These are phyloP conservation scores for Scaptodrosophila latifasciaeformis DNA, from an alignment of 2,888 invertebrate genomes.

Conservation along the genomic window DNA sequence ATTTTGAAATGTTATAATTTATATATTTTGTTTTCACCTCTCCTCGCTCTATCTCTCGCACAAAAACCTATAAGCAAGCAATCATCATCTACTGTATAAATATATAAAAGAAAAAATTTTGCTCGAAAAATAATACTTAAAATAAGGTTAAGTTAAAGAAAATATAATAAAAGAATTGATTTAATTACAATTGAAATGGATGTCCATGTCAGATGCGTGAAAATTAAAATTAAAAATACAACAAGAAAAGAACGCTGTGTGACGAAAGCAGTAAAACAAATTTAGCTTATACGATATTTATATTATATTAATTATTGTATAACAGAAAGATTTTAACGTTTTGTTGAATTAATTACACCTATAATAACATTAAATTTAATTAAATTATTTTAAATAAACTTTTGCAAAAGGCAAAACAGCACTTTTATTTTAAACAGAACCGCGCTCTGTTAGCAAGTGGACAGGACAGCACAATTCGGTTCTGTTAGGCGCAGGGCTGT, in stretches of 20 bases:
- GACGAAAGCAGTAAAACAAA: constrained; percentile 21
- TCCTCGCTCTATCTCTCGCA: constrained; percentile 15
- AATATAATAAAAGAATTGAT: no score
- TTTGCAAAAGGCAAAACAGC: constrained; percentile 5
- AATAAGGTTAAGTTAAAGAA: constrained; percentile 42
- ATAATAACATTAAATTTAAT: constrained; percentile 26
- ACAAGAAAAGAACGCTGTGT: constrained; percentile 27
- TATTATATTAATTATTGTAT: constrained; percentile 32
- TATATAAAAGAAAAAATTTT: constrained; percentile 46
- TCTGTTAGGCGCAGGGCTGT: no score
- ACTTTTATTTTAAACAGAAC: no score
- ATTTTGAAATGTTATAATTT: constrained; percentile 61
- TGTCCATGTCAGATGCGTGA: no score
- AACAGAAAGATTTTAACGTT: constrained; percentile 31
- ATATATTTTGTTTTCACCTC: constrained; percentile 19
- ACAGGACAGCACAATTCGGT: no score
- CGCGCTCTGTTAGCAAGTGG: no score
- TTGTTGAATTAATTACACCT: constrained; percentile 24
- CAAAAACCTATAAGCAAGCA: neutral
- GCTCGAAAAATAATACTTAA: constrained; percentile 61
- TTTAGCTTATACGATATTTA: constrained; percentile 32
- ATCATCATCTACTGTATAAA: constrained; percentile 35
- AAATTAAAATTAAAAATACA: constrained; percentile 16
- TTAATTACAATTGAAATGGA: no score
- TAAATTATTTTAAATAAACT: constrained; percentile 41